Conservation (phyloP, 2,113 vertebrate genomes). For the Cavia aperea region DNA sequence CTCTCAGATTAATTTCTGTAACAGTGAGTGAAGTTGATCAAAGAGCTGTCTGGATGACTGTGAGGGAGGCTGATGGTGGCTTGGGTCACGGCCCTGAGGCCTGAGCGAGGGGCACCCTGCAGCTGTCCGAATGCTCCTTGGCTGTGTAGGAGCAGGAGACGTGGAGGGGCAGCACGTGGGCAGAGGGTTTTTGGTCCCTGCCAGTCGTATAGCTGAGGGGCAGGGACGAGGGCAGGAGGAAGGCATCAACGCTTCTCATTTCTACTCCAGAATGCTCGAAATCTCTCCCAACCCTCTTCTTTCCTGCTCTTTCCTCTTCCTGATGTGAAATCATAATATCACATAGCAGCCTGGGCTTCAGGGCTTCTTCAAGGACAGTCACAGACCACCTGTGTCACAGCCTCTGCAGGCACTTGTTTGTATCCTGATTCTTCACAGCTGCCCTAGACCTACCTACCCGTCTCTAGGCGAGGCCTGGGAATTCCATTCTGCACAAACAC, state of each 20-base stretch:
- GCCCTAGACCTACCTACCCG: neutral
- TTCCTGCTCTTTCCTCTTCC: neutral
- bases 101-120: neutral
- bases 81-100: neutral
- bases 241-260: accelerated
- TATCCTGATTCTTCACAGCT: neutral
- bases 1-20: neutral
- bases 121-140: neutral
- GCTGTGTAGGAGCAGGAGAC: neutral
- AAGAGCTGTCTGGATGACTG: neutral
- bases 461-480: neutral
- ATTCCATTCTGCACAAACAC: neutral
- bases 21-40: neutral
- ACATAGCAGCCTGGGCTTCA: neutral
- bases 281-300: neutral
- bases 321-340: neutral
- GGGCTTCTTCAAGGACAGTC: neutral
- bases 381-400: neutral
- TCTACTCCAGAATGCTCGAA: neutral
- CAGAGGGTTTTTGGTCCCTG: neutral
- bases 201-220: neutral
- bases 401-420: neutral
- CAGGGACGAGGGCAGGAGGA: neutral
- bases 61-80: neutral
- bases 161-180: neutral